Evolutionary conservation across 1,140 invertebrate species (phyloP).

Genomic region (Drosophila willistoni): DNA sequence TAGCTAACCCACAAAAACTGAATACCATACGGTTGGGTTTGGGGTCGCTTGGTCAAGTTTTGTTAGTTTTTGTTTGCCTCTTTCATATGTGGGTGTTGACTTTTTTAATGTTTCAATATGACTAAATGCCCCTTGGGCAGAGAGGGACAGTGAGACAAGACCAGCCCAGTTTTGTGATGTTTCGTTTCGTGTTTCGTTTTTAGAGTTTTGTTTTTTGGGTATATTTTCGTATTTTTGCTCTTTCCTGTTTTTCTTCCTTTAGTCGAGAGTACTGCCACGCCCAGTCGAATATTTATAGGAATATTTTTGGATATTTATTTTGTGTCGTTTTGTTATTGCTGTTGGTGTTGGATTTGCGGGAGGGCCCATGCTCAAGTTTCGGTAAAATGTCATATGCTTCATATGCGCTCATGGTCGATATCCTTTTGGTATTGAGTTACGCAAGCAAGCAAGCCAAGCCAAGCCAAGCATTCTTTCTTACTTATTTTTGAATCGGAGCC

Average conservation of each 20-base stretch:
- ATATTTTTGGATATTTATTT: constrained; percentile 33
- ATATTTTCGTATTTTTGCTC: constrained; percentile 13
- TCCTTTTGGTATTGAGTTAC: constrained; percentile 77
- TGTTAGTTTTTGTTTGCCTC: constrained; percentile 60
- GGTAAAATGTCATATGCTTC: constrained; percentile 52
- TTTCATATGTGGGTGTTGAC: constrained; percentile 71
- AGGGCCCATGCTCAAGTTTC: constrained; percentile 20
- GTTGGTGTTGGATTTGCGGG: constrained; percentile 36
- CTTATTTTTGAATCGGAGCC: constrained; percentile 45
- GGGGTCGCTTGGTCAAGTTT: constrained; percentile 47
- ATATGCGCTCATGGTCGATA: constrained; percentile 69
- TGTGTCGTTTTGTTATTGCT: background rate
- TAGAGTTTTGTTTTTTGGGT: constrained; percentile 34
- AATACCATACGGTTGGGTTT: constrained; percentile 47
- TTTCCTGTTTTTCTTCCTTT: constrained; percentile 28
- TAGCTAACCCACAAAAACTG: constrained; percentile 38
- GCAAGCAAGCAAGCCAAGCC: constrained; percentile 22
- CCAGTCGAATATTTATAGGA: constrained; percentile 57
- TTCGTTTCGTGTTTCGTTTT: constrained; percentile 35
- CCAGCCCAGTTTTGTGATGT: constrained; percentile 49
- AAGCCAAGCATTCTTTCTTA: constrained; percentile 28
- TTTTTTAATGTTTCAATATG: constrained; percentile 82
- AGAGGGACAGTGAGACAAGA: constrained; percentile 49
- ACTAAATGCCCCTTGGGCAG: constrained; percentile 72
- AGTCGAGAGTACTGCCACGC: constrained; percentile 39